Percentiles rank a stretch among this genome's conserved stretches.
These are phyloP conservation scores for Neomorphus geoffroyi DNA, from an alignment of 2,797 vertebrate species.

Conservation along the genomic window DNA sequence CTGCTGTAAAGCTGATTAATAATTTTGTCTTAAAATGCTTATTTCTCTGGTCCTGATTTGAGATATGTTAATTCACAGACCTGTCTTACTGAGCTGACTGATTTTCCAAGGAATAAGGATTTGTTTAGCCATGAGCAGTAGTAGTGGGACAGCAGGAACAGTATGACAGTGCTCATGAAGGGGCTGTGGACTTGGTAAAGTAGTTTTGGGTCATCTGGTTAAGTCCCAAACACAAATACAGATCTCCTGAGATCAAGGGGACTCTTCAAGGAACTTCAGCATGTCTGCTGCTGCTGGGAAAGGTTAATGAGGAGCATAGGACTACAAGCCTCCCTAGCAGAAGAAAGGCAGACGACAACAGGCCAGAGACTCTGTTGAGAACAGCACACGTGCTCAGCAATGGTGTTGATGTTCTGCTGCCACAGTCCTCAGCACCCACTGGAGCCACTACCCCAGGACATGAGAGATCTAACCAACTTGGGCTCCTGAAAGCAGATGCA, in stretches of 20 bases:
- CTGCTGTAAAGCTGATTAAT: neutral
- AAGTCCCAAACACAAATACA: neutral
- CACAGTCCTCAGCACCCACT: neutral
- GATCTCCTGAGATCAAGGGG: neutral
- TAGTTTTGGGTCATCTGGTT: neutral
- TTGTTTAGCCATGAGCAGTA: neutral
- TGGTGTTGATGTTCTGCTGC: neutral
- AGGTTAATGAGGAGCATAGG: neutral
- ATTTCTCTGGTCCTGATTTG: neutral
- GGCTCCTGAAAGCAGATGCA: neutral
- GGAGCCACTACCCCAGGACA: fast-evolving
- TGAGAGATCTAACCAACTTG: neutral
- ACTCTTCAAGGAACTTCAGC: neutral
- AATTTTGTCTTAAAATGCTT: neutral
- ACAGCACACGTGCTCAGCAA: neutral
- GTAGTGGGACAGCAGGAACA: neutral
- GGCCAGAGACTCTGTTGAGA: neutral
- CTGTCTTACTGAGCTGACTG: neutral
- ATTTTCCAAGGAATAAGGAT: neutral
- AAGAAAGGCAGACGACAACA: neutral
- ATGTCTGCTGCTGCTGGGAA: neutral
- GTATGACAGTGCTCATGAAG: neutral
- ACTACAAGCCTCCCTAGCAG: neutral
- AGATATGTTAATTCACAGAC: neutral
- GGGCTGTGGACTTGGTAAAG: neutral